Base-by-base conservation (phyloP, 2,113 vertebrate genomes). In the Australoheros scitulus region DNA sequence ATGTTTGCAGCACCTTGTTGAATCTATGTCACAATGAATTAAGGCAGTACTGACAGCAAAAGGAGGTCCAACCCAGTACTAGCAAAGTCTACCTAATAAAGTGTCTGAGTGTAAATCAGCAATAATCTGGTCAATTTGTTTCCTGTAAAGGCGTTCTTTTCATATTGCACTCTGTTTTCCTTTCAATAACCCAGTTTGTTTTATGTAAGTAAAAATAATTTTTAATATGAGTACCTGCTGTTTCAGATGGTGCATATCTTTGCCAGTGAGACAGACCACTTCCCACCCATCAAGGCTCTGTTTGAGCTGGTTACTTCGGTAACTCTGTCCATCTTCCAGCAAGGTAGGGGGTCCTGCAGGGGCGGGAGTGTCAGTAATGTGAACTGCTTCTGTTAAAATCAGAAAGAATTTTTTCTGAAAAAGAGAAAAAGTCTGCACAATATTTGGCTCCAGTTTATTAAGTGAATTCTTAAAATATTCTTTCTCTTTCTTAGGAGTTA, bases 181-280 rank as follows among this genome's bases (percentile, higher is more conserved):
- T 43, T 32, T 41, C 14, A 63, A 6, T 57, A 76, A 59, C 50
- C 26, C 47, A 52, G 3, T 61, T 77, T 68, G 6, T 75, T 79
- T 29, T 60, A 24, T 77, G 36, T 4, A 61, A 38, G 43, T 55
- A 20, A 64, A 80, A 70, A 55, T 56, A 8, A 36, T 32, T 81
- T 79, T 84, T 93, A 64, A 90, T 76, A 64, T 77, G 41, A 82
- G 63, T 61, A 79, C 82, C 68, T 89, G 76, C 79, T 89, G 57
- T 93, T 95, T 84, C 95, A 99, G 98, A 96, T 99, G 97, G 97
- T 99, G 92, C 97, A 99, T 92, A 99, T 99, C 95, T 99, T 99
- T 95, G 97, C 98, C 86, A 97, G 98, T 17, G 97, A 99, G 94
- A 97, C 97, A 41, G 97, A 96, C 85, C 97, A 99, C 95, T 99